Evolutionary conservation across 2,113 vertebrate genomes (phyloP).

Genomic region (Rynchops niger): DNA sequence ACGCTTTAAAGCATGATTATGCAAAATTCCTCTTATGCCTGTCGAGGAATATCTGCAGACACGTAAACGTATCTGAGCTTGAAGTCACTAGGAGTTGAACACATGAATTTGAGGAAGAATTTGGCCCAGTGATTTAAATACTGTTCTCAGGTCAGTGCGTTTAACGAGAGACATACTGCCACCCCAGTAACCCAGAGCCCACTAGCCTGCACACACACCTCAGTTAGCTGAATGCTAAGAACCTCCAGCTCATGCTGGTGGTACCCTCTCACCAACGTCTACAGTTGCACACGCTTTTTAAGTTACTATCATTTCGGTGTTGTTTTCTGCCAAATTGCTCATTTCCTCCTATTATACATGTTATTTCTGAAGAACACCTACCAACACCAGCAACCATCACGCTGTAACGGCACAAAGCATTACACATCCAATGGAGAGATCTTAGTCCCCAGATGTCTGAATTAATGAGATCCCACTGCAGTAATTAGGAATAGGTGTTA

Average conservation of each 20-base stretch:
- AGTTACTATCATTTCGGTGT: not conserved
- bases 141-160: not conserved
- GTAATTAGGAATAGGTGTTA: not conserved
- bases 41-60: not conserved
- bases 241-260: not conserved
- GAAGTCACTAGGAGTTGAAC: not conserved
- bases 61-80: not conserved
- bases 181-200: not conserved
- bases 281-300: not conserved
- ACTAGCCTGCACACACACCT: not conserved
- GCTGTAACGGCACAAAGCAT: not conserved
- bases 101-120: not conserved
- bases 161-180: not conserved
- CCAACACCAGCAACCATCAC: not conserved
- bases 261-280: not conserved
- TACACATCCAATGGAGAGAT: not conserved
- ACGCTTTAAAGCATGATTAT: not conserved
- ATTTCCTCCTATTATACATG: not conserved
- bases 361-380: not conserved
- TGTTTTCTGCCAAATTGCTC: not conserved
- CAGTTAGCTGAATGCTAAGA: not conserved
- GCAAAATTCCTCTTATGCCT: not conserved
- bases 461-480: not conserved
- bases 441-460: not conserved
- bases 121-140: not conserved